Base-by-base conservation (phyloP, 1,140 invertebrate genomes). In the Habropoda laboriosa region DNA sequence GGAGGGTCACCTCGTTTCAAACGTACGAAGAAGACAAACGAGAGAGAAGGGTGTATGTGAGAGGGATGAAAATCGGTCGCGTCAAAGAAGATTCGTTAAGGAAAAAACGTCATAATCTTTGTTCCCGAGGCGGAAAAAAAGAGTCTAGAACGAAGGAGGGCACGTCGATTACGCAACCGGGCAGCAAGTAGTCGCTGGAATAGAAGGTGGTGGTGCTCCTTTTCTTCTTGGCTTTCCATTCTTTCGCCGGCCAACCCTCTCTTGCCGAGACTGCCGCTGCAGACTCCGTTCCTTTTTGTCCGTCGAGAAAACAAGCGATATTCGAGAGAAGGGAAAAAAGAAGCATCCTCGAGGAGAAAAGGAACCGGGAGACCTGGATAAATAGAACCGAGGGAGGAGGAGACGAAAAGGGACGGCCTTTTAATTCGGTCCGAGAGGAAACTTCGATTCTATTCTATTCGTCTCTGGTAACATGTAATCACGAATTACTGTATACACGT, bases 121-220 rank as follows among this genome's bases (percentile, higher is more conserved):
- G 53, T 67, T 53, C n/a, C 2, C 42, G 13, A 42, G 42, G 4
- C 13, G 12, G n/a, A 2, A 58, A 42, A n/a, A 24, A 63, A 16
- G n/a, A 7, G 16, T 57, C 24, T 67, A 40, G 27, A 30, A 63
- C 5, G 3, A 35, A 53, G 6, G 18, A n/a, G 18, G 30, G 27
- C 4, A 64, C 24, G 30, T 35, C 21, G 42, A 73, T 81, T 79
- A 64, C 49, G 24, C 45, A 76, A 80, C 35, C 13, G n/a, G 38
- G 5, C 18, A 60, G 27, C 30, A 16, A 27, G 51, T 13, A 79
- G 16, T 47, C 40, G 24, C 18, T 4, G 30, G 38, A 78, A 47
- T 32, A 30, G 40, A 47, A n/a, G n/a, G n/a, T n/a, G n/a, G n/a
- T n/a, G 77, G 51, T 58, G 61, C 24, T 13, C 8, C 21, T 73